A percentile compares a stretch with the other conserved stretches of the same genome.
These are phyloP conservation scores for Radopholus similis DNA, from an alignment of 1,140 invertebrate species.

Conservation along the genomic window DNA sequence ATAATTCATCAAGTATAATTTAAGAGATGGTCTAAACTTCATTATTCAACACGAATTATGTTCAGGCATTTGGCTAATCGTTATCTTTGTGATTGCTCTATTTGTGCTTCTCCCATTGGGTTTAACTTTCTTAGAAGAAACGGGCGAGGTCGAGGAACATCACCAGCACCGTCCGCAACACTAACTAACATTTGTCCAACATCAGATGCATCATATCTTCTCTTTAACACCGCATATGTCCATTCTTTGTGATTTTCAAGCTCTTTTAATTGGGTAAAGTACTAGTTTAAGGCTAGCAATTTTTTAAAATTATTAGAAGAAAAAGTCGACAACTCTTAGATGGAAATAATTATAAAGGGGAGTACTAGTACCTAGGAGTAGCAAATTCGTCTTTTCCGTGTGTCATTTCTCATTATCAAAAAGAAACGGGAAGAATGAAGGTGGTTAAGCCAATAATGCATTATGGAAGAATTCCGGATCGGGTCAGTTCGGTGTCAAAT, in stretches of 20 bases:
- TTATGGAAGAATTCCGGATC: too few species aligned
- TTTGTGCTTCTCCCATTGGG: slow-evolving; percentile 31
- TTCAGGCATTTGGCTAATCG: slow-evolving; percentile 30
- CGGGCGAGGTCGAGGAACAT: slow-evolving; percentile 30
- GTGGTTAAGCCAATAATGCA: too few species aligned
- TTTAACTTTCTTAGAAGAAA: slow-evolving; percentile 32
- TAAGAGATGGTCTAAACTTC: neutral
- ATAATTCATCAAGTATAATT: slow-evolving; percentile 26
- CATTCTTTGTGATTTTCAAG: neutral
- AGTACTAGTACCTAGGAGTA: too few species aligned
- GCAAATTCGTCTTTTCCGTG: too few species aligned
- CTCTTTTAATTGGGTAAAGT: neutral
- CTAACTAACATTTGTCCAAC: neutral
- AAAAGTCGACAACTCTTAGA: neutral
- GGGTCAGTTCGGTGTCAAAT: too few species aligned
- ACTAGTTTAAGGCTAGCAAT: neutral
- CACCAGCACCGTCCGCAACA: slow-evolving; percentile 15
- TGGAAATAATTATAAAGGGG: neutral
- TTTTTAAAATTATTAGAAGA: neutral
- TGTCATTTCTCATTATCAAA: too few species aligned
- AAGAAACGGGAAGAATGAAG: too few species aligned
- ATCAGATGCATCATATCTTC: neutral
- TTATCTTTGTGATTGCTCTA: slow-evolving; percentile 24
- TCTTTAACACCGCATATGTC: neutral
- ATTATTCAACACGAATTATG: neutral